Base-by-base conservation (phyloP, 2,113 vertebrate genomes). In the Canis aureus region DNA sequence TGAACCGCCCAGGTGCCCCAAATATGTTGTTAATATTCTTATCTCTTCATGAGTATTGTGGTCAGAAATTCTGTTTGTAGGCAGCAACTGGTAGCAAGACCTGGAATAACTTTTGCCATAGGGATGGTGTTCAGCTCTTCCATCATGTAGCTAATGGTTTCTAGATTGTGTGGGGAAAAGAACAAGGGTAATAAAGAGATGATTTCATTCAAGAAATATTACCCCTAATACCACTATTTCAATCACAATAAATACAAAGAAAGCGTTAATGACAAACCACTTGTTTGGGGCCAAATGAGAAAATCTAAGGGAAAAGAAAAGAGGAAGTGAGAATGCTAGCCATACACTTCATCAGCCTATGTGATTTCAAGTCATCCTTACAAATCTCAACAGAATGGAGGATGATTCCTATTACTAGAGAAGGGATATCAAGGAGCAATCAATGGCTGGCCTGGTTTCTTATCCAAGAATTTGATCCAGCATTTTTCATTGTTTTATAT, bases 61-160 rank as follows among this genome's bases (percentile, higher is more conserved):
- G 25, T 76, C n/a, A 87, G 27, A 94, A 92, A 97, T 92, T 59
- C n/a, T 59, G 27, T 10, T 83, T 19, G 43, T 67, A 78, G 78
- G 9, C 38, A 90, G 43, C 27, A 82, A 9, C 92, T 79, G 25
- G 8, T 38, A 67, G 29, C 86, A 92, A 89, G 55, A 43, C 16
- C 27, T 87, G 51, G 10, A 95, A 74, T 60, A 67, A 76, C 60
- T 93, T 62, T 92, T 23, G 84, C 67, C 35, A 20, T 22, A 23
- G 35, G 13, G 1, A 73, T 35, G 17, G 6, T 25, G 0, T 17
- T 92, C 22, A 71, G 23, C 0, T 85, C 35, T 91, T 92, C 78
- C 17, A 32, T 55, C 32, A 62, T 27, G 32, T 2, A 66, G 22
- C 8, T 94, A 49, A 85, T 59, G 59, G 8, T 69, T 94, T 95